phyloP scores from a whole-genome alignment of 2,888 invertebrate species.

The Achlya flavicornis region DNA sequence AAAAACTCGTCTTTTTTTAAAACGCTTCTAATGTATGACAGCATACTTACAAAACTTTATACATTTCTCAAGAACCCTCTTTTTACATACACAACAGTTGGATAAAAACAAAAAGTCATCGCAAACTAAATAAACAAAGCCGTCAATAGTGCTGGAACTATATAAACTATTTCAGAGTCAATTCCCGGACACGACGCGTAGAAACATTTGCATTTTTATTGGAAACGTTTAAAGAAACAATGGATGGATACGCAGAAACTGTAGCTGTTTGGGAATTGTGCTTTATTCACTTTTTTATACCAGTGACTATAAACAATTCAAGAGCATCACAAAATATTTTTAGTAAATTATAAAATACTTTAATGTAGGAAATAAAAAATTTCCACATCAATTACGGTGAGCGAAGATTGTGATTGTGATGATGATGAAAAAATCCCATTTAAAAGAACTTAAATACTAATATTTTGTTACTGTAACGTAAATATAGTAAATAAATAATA shows the following conservation, averaged over 20 bases:
- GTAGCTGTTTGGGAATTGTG: slow-evolving; percentile 45
- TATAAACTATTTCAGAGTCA: slow-evolving; percentile 70
- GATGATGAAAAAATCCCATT: too few relatives aligned
- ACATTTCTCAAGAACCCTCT: slow-evolving; percentile 13
- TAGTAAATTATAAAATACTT: too few relatives aligned
- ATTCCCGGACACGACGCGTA: slow-evolving; percentile 59
- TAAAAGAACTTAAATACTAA: too few relatives aligned
- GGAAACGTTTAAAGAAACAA: slow-evolving; percentile 76
- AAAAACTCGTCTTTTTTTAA: too few relatives aligned
- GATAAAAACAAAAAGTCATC: slow-evolving; percentile 16
- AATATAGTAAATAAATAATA: too few relatives aligned
- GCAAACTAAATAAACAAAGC: slow-evolving; percentile 35
- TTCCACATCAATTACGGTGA: too few relatives aligned
- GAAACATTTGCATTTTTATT: slow-evolving; percentile 79
- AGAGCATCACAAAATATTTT: too few relatives aligned
- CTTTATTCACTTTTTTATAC: slow-evolving; percentile 28
- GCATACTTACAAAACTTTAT: too few relatives aligned
- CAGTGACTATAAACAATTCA: slow-evolving; percentile 16
- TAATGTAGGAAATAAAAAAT: too few relatives aligned
- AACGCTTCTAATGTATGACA: too few relatives aligned
- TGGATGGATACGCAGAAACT: slow-evolving; percentile 53
- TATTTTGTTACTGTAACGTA: too few relatives aligned
- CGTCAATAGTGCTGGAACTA: slow-evolving; percentile 53
- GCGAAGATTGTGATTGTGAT: too few relatives aligned
- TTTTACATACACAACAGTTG: slow-evolving; percentile 8